Evolutionary conservation across 2,888 invertebrate species (phyloP).

Genomic region (Spilosoma lubricipeda): DNA sequence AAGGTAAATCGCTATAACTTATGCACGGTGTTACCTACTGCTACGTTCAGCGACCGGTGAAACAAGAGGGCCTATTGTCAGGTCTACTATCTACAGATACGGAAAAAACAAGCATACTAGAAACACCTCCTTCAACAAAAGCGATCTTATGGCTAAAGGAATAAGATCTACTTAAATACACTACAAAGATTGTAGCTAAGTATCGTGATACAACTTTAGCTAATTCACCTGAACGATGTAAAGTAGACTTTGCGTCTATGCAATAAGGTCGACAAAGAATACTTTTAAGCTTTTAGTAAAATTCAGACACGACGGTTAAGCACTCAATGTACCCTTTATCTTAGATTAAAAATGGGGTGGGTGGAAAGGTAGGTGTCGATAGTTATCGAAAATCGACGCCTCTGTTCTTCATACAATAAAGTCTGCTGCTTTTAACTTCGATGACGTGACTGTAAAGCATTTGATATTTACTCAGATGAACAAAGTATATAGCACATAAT

Average conservation of each 20-base stretch:
- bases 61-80: constrained; percentile 83
- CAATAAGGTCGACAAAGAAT: constrained; percentile 20
- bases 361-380: constrained; percentile 55
- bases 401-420: constrained; percentile 31
- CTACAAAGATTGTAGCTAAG: constrained; percentile 49
- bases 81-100: constrained; percentile 78
- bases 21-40: constrained; percentile 43
- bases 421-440: constrained; percentile 39
- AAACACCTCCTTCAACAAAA: constrained; percentile 35
- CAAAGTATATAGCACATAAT: not conserved
- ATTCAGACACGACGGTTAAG: constrained; percentile 75
- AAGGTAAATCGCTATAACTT: constrained; percentile 39
- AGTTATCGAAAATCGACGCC: constrained; percentile 54
- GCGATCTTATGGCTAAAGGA: constrained; percentile 40
- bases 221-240: constrained; percentile 4
- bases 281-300: constrained; percentile 49
- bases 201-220: constrained; percentile 51
- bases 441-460: not conserved
- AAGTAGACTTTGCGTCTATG: constrained; percentile 18
- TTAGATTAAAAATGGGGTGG: constrained; percentile 81
- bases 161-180: constrained; percentile 20
- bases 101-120: constrained; percentile 56
- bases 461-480: constrained; percentile 3
- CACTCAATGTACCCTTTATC: constrained; percentile 84
- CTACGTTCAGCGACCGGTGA: constrained; percentile 76